A percentile compares a stretch with the other conserved stretches of the same genome.
These are phyloP conservation scores for Synchiropus splendidus DNA, from an alignment of 2,113 vertebrate genomes.

Conservation along the genomic window DNA sequence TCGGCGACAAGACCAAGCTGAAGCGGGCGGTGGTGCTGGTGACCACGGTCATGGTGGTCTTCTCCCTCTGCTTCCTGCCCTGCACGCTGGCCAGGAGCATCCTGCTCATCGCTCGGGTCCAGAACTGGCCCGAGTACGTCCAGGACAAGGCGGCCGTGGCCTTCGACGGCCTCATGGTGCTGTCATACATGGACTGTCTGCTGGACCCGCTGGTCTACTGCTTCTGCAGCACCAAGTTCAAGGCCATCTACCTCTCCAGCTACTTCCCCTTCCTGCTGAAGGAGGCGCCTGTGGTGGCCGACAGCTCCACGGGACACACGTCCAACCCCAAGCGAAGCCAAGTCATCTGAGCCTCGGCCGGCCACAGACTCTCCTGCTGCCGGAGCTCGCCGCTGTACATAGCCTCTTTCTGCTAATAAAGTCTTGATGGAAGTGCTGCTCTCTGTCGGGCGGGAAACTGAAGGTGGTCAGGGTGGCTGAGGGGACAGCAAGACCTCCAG, in stretches of 20 bases:
- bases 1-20: slow-evolving; percentile 61
- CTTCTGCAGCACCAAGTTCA: slow-evolving; percentile 71
- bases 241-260: slow-evolving; percentile 49
- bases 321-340: background rate
- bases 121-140: rapidly evolving
- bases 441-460: too few species aligned
- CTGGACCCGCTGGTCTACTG: slow-evolving; percentile 71
- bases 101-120: slow-evolving; percentile 36
- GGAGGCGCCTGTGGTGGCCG: background rate
- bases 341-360: slow-evolving; percentile 16
- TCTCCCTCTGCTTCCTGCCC: slow-evolving; percentile 64
- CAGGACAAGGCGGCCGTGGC: slow-evolving; percentile 38
- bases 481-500: too few species aligned
- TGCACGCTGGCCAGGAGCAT: slow-evolving; percentile 59
- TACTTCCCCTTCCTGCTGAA: slow-evolving; percentile 53
- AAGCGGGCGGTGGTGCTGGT: slow-evolving; percentile 55
- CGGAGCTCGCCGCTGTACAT: too few species aligned
- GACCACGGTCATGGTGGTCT: slow-evolving; percentile 57
- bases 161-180: slow-evolving; percentile 64
- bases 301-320: slow-evolving; percentile 13
- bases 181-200: slow-evolving; percentile 71
- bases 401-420: too few species aligned
- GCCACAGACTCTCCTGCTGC: too few species aligned
- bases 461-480: too few species aligned
- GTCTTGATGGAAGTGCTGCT: too few species aligned